Conservation (phyloP, 2,888 invertebrate genomes). For the Synanthedon vespiformis region DNA sequence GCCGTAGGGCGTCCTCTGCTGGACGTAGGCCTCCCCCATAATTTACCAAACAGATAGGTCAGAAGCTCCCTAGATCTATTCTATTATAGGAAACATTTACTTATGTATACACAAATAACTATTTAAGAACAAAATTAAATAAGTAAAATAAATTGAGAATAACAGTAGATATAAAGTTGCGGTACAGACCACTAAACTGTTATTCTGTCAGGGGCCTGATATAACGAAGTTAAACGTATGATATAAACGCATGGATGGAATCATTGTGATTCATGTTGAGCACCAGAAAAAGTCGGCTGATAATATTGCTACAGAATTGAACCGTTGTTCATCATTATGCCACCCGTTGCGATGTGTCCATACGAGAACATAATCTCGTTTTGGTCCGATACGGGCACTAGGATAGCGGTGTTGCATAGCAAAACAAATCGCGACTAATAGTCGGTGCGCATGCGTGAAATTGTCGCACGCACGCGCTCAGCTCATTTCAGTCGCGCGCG, state of each 20-base stretch:
- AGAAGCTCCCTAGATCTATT: too few relatives aligned
- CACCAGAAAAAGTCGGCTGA: conserved; percentile 30
- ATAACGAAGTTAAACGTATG: too few relatives aligned
- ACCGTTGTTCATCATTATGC: conserved; percentile 41
- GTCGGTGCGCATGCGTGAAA: conserved; percentile 47
- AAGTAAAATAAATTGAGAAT: not conserved
- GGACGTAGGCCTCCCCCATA: too few relatives aligned
- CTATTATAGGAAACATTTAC: too few relatives aligned
- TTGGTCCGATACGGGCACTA: conserved; percentile 21
- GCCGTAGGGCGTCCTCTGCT: too few relatives aligned
- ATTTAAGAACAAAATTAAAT: not conserved
- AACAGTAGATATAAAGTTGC: not conserved
- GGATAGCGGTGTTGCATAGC: conserved; percentile 27
- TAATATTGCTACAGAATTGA: conserved; percentile 30
- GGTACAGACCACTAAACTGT: too few relatives aligned
- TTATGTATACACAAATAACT: not conserved
- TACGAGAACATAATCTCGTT: conserved; percentile 52
- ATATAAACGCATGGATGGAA: conserved; percentile 3
- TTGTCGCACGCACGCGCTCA: conserved; percentile 33
- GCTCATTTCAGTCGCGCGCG: conserved; percentile 23
- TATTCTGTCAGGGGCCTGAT: too few relatives aligned
- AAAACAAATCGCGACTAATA: conserved; percentile 49
- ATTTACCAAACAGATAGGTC: too few relatives aligned
- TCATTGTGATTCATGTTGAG: conserved; percentile 32
- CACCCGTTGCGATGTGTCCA: conserved; percentile 40